These are phyloP conservation scores for Oncorhynchus masou DNA, from an alignment of 2,113 vertebrate genomes.

Conservation along the genomic window DNA sequence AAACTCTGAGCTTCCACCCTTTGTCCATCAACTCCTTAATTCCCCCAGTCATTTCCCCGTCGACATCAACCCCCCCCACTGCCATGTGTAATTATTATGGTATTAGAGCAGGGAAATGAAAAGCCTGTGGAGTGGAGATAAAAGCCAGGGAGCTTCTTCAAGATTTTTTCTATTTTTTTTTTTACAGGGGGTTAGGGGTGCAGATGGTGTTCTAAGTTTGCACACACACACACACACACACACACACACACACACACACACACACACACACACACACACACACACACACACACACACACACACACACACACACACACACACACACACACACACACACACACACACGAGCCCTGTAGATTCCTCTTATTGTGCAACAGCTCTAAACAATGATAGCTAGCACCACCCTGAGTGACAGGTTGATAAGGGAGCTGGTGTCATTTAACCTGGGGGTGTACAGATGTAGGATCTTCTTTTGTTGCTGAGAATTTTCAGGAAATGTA, in stretches of 20 bases:
- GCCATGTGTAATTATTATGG: constrained; percentile 75
- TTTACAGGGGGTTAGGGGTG: neutral
- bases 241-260: constrained; percentile 1
- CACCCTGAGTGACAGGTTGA: constrained; percentile 42
- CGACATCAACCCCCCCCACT: constrained; percentile 59
- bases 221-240: constrained; percentile 10
- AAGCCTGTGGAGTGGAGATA: constrained; percentile 59
- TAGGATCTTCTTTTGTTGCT: neutral
- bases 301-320: neutral
- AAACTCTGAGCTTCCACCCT: constrained; percentile 54
- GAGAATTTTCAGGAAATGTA: no score
- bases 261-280: constrained; percentile 4
- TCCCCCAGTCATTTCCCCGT: constrained; percentile 64
- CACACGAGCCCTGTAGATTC: neutral
- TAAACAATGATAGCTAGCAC: constrained; percentile 31
- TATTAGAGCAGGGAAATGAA: constrained; percentile 69
- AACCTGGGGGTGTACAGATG: constrained; percentile 3
- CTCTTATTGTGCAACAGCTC: constrained; percentile 35
- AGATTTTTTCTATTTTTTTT: neutral
- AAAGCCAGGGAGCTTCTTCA: constrained; percentile 52
- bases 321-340: neutral
- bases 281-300: constrained; percentile 9
- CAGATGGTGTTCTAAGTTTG: neutral
- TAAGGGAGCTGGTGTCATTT: constrained; percentile 31
- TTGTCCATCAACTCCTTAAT: constrained; percentile 65